Evolutionary conservation across 2,113 vertebrate genomes (phyloP), one percentile per base, ranked within the genome.

Genomic region (Mesitornis unicolor): DNA sequence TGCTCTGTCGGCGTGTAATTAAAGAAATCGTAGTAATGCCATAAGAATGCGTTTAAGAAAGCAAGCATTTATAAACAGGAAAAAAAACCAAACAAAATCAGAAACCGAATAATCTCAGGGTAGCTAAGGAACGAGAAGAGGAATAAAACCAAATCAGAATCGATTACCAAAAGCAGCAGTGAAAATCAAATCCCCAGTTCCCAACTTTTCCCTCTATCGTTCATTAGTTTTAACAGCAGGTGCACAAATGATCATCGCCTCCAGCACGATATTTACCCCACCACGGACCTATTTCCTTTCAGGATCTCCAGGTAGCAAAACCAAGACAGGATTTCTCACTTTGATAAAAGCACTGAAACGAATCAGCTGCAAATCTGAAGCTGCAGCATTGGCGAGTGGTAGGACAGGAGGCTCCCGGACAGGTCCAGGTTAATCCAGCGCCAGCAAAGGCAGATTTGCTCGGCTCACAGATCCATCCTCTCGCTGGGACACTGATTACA

Each of bases 201-300:
- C 22, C 70, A 63, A 40, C 53, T 57, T 80, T n/a, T 78, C 36
- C 42, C 38, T 77, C 38, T 45, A 29, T 63, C 38, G 54, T 61
- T 80, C 86, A 92, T 80, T 92, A 94, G 76, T 51, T 93, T 88
- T 75, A 95, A 73, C 75, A 82, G 79, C 67, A 84, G 84, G 45
- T 48, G 7, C 59, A 61, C 80, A 89, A 85, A 92, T 87, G 75
- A 87, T 35, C 87, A 40, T 47, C 69, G 51, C 56, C 56, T 94
- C 57, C 60, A 79, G 84, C 57, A 84, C 42, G 71, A n/a, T 70
- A 59, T 70, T 90, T 68, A 78, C 24, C 38, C 43, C 10, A 2
- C n/a, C 4, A 4, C 51, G 59, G 45, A 88, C 56, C 48, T 74
- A 50, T 84, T 84, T 73, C 40, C 78, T 90, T 89, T 82, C 57